These are phyloP conservation scores for Philhelius pedissequus DNA, from an alignment of 2,888 invertebrate species.

Conservation along the genomic window DNA sequence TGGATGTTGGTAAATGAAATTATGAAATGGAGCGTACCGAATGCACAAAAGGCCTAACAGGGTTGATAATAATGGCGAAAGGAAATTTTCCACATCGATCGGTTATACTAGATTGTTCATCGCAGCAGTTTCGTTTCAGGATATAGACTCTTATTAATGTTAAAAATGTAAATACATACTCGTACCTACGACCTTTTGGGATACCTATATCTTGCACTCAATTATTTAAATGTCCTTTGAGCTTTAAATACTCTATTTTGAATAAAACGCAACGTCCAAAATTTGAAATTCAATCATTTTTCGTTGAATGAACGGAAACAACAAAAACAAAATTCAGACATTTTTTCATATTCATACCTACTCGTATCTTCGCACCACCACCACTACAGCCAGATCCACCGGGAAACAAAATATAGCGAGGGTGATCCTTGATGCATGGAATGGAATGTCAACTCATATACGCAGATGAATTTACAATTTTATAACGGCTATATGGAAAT, in stretches of 20 bases:
- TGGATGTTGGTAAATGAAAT: background rate
- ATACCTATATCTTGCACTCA: background rate
- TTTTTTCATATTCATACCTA: background rate
- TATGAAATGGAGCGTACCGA: slow-evolving; percentile 29
- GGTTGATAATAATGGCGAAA: background rate
- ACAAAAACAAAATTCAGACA: background rate
- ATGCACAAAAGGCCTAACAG: slow-evolving; percentile 15
- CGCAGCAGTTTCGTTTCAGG: too few relatives aligned
- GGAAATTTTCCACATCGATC: slow-evolving; percentile 16
- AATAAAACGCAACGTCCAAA: background rate
- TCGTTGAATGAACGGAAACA: background rate
- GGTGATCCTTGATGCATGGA: slow-evolving; percentile 53
- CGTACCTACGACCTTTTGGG: too few relatives aligned
- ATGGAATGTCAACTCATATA: slow-evolving; percentile 47
- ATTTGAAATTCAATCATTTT: background rate
- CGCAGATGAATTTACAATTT: slow-evolving; percentile 40
- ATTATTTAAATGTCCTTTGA: background rate
- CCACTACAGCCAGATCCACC: too few relatives aligned
- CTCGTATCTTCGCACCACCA: too few relatives aligned
- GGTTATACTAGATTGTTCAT: slow-evolving; percentile 3
- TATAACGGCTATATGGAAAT: slow-evolving; percentile 43
- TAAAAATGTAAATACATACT: background rate
- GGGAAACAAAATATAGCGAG: slow-evolving; percentile 5
- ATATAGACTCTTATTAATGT: background rate
- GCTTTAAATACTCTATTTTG: background rate